These are phyloP conservation scores for Hydroisotoma schaefferi DNA, from an alignment of 2,888 invertebrate species.

Conservation along the genomic window DNA sequence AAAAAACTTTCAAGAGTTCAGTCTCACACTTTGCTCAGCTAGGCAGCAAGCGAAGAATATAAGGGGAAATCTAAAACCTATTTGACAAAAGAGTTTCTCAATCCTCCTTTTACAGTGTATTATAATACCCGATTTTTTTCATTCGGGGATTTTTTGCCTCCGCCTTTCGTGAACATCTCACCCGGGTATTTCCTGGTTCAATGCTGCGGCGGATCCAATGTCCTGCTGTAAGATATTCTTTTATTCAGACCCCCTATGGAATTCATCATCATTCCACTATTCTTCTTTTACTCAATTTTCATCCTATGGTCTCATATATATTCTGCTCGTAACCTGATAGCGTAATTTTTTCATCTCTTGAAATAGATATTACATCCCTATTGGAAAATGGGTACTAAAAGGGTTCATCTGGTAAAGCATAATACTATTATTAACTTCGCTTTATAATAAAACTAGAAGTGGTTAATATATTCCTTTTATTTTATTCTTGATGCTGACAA, in stretches of 20 bases:
- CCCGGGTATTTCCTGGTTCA: background rate
- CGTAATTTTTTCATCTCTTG: too few relatives aligned
- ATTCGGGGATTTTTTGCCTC: background rate
- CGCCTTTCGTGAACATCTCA: too few relatives aligned
- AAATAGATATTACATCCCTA: too few relatives aligned
- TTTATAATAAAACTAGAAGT: too few relatives aligned
- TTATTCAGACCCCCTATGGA: background rate
- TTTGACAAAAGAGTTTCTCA: conserved; percentile 3
- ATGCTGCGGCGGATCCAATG: conserved; percentile 5
- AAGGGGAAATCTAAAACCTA: background rate
- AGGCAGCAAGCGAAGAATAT: conserved; percentile 8
- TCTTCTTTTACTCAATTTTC: background rate
- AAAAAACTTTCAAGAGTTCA: too few relatives aligned
- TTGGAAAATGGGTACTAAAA: too few relatives aligned
- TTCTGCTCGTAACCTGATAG: too few relatives aligned
- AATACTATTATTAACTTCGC: too few relatives aligned
- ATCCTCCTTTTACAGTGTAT: background rate
- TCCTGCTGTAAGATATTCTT: conserved; percentile 1
- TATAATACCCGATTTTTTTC: background rate
- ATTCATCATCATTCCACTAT: conserved; percentile 1
- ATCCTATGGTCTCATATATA: background rate
- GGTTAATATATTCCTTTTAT: too few relatives aligned
- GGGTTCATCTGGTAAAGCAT: too few relatives aligned
- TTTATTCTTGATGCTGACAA: too few relatives aligned
- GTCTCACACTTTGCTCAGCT: background rate